Evolutionary conservation across 2,797 vertebrate species (phyloP), one percentile per base, ranked within the genome.

Genomic region (Coranthus polyacanthus): DNA sequence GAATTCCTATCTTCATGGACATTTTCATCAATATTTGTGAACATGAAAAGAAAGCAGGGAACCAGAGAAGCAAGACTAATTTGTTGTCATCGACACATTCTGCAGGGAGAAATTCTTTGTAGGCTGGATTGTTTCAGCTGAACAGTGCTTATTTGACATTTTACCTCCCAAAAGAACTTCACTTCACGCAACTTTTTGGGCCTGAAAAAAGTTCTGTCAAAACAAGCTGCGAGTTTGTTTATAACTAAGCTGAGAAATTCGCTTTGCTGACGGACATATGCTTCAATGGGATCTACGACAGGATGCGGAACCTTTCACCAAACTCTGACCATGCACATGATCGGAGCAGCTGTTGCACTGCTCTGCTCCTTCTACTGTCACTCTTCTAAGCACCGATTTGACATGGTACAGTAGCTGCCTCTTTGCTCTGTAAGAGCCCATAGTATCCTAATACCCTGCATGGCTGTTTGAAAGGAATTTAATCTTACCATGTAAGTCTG

Each of bases 401-500:
- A 77, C 72, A 80, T 68, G 69, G 80, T 79, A 64, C 71, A 78
- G 47, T 53, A 39, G 79, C 78, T 84, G 69, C 67, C 32, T 57
- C 62, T 69, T 67, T 67, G 37, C 75, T 56, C 65, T 52, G 66
- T 57, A 47, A 79, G 39, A 72, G 32, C 59, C 67, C 47, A 37
- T 15, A 49, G 55, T 54, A 49, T 73, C 69, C 68, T 71, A 68
- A 73, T 63, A 72, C 78, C 59, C 42, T 18, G 39, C 63, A 77
- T 72, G 61, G 56, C 73, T 77, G 50, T 85, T 79, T 82, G 66
- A 77, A 76, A 78, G 72, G 70, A 76, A 78, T 76, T 61, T 70
- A 65, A 78, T 84, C 66, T 78, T 16, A 60, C 64, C 71, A 64
- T 75, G 61, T 76, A 68, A 72, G 75, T 76, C 72, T 78, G 78